Conservation (phyloP, 2,797 vertebrate species). For the Synaphobranchus kaupii region DNA sequence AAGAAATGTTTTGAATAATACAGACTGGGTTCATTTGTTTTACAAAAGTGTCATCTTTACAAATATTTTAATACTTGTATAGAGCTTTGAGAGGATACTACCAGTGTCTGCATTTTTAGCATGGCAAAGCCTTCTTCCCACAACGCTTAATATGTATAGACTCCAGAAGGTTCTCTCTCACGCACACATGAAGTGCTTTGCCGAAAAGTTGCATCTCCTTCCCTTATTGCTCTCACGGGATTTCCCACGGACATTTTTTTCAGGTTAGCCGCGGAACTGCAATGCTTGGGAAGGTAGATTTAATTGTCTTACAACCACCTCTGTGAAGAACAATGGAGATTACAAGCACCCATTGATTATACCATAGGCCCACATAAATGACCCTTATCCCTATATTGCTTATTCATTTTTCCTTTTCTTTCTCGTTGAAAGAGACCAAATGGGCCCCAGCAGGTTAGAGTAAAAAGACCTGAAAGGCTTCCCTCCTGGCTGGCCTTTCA, state of each 20-base stretch:
- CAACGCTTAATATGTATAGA: neutral
- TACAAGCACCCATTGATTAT: conserved; percentile 79
- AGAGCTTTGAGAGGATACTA: neutral
- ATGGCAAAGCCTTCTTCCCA: neutral
- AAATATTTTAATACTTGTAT: neutral
- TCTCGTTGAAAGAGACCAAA: conserved; percentile 82
- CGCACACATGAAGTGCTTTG: neutral
- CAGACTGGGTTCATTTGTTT: neutral
- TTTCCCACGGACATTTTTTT: conserved; percentile 62
- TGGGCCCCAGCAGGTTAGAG: conserved; percentile 81
- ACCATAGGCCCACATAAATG: conserved; percentile 72
- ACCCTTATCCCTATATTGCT: conserved; percentile 73
- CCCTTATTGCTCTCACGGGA: conserved; percentile 68
- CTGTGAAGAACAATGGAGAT: conserved; percentile 77
- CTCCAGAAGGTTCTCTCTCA: neutral
- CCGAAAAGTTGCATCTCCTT: conserved; percentile 46
- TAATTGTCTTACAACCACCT: conserved; percentile 80
- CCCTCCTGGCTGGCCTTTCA: conserved; percentile 60
- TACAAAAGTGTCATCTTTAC: neutral
- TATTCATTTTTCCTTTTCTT: conserved; percentile 77
- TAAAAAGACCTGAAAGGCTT: conserved; percentile 78
- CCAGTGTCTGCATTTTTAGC: neutral
- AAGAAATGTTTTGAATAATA: neutral
- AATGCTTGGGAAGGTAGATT: conserved; percentile 73
- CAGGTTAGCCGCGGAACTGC: conserved; percentile 75